phyloP scores from a whole-genome alignment of 2,888 invertebrate genomes.

The Hypselothyrea guttata region DNA sequence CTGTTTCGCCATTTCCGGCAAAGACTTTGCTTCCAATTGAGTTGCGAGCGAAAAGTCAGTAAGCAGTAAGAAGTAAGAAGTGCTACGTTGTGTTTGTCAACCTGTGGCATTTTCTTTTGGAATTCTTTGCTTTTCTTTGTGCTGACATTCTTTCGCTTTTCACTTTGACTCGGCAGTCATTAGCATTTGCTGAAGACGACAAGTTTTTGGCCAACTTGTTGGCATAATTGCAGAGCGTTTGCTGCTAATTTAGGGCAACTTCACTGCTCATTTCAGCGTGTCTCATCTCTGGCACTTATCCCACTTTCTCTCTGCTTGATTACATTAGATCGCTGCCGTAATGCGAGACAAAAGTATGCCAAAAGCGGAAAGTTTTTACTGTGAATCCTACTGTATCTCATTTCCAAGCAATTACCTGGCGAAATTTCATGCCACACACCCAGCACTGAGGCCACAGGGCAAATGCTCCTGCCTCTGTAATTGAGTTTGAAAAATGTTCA shows the following conservation, averaged over 20 bases:
- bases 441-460: constrained; percentile 20
- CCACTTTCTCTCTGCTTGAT: constrained; percentile 53
- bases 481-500: constrained; percentile 67
- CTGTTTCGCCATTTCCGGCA: constrained; percentile 55
- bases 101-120: constrained; percentile 49
- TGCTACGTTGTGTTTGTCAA: constrained; percentile 46
- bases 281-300: neutral
- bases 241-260: constrained; percentile 60
- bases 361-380: constrained; percentile 46
- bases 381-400: constrained; percentile 23
- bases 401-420: constrained; percentile 71
- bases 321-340: constrained; percentile 49
- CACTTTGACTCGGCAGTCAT: too few relatives aligned
- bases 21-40: constrained; percentile 21
- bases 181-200: constrained; percentile 53
- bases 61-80: constrained; percentile 1
- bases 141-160: constrained; percentile 47
- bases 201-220: constrained; percentile 60
- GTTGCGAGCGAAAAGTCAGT: constrained; percentile 23
- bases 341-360: constrained; percentile 41
- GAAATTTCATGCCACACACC: neutral
- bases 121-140: constrained; percentile 26
- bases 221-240: constrained; percentile 68
- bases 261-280: neutral
- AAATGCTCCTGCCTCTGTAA: constrained; percentile 42